Base-by-base conservation (phyloP, 2,797 vertebrate genomes). In the Eospalax fontanierii region DNA sequence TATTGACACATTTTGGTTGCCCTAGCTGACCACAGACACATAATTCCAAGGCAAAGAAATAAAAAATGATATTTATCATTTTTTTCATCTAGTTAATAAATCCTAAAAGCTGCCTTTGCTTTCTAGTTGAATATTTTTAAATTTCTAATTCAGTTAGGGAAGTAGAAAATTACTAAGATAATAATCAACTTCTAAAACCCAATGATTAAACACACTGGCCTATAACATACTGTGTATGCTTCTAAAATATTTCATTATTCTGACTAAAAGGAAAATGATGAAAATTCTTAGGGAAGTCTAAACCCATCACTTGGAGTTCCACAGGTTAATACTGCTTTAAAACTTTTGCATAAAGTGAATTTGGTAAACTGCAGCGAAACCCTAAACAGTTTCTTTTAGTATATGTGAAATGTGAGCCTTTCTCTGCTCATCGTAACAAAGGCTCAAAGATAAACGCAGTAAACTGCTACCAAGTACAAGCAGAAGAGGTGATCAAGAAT, bases 101-200 rank as follows among this genome's bases (percentile, higher is more conserved):
- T 40, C 83, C 61, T 93, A 91, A 97, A 95, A 94, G 78, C 54
- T 90, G 46, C 38, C 54, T 73, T 96, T 90, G 83, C 35, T 93
- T 79, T 97, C 82, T 95, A 28, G 16, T 87, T 96, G 94, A 96
- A 96, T 96, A 93, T 97, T 85, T 96, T 93, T 40, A 93, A 87
- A 96, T 3, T 1, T 92, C 46, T 96, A 94, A 93, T 91, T 97
- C 0, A 96, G 82, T 96, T 94, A 97, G 93, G 94, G 97, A 98
- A 93, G 59, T 28, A 21, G 71, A 79, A 98, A 97, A 97, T 95
- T 97, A 95, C 57, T 71, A 38, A 96, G 87, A 98, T 95, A 61
- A 89, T 94, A 30, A 80, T 94, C 0, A 0, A 43, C 91, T 95
- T 46, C 40, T 95, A 96, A 96, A 97, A 87, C 14, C 30, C 90